These are phyloP conservation scores for Macrophya alboannulata DNA, from an alignment of 2,888 invertebrate genomes.

Conservation along the genomic window DNA sequence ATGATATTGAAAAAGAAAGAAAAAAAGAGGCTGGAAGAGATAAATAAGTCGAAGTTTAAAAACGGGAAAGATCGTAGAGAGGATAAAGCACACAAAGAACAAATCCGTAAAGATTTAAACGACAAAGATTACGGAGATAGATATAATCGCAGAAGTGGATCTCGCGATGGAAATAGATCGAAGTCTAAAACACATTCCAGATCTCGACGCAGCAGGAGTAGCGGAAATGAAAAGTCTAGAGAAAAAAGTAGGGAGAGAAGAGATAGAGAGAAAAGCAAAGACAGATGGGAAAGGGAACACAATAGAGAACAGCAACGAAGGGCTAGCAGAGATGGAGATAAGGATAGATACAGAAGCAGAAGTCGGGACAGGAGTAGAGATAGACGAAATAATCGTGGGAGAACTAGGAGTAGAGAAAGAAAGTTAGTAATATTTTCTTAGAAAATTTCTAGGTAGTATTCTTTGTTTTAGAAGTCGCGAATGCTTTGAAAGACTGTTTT, in stretches of 20 bases:
- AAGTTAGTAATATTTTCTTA: slow-evolving; percentile 78
- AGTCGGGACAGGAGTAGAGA: slow-evolving; percentile 73
- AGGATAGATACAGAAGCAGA: slow-evolving; percentile 71
- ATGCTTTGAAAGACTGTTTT: background rate
- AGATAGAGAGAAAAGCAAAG: slow-evolving; percentile 66
- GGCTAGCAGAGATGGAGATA: slow-evolving; percentile 63
- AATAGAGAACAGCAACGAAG: slow-evolving; percentile 66
- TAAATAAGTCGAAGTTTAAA: slow-evolving; percentile 60
- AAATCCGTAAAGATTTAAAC: slow-evolving; percentile 63
- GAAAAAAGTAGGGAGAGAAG: slow-evolving; percentile 68
- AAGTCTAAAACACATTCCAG: slow-evolving; percentile 64
- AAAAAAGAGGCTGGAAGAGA: slow-evolving; percentile 69
- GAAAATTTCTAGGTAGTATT: background rate
- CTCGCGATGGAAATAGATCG: slow-evolving; percentile 68
- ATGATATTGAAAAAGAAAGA: slow-evolving; percentile 74
- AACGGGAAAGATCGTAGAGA: slow-evolving; percentile 65
- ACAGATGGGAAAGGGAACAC: slow-evolving; percentile 65
- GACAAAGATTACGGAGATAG: slow-evolving; percentile 65
- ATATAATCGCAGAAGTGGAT: slow-evolving; percentile 67
- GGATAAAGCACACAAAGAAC: slow-evolving; percentile 62
- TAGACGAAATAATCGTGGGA: slow-evolving; percentile 66
- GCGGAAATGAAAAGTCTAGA: slow-evolving; percentile 60
- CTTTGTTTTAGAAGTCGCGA: slow-evolving; percentile 14
- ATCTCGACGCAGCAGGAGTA: slow-evolving; percentile 68
- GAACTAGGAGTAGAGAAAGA: slow-evolving; percentile 80